phyloP scores from a whole-genome alignment of 2,113 vertebrate genomes.

The Ictidomys tridecemlineatus region DNA sequence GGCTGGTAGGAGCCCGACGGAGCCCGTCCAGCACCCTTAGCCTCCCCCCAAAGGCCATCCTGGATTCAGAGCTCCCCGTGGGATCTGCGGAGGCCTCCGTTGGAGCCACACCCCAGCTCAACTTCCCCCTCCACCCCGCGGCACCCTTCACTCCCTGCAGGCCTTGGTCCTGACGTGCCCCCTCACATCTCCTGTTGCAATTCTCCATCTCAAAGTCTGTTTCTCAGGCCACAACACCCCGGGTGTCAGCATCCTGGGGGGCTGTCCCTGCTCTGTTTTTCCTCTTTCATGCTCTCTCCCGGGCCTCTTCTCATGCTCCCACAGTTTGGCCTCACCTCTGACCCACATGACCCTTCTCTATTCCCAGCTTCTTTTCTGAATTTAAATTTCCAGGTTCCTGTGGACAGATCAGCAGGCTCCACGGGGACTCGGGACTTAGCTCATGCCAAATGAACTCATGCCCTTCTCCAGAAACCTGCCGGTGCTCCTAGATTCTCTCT shows the following conservation, averaged over 20 bases:
- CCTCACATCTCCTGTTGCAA: accelerated
- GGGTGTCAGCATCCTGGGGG: not conserved
- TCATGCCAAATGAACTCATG: not conserved
- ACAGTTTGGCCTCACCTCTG: not conserved
- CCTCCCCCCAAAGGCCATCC: accelerated
- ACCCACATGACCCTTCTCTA: not conserved
- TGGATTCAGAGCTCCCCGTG: too few species aligned
- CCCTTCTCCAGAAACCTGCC: not conserved
- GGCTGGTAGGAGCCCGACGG: not conserved
- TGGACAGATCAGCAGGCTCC: not conserved
- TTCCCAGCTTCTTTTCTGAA: not conserved
- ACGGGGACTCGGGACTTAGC: not conserved
- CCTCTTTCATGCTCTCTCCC: not conserved
- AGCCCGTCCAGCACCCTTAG: accelerated
- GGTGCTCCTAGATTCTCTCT: not conserved
- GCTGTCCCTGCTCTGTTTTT: not conserved
- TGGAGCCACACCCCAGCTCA: not conserved
- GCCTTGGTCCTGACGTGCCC: not conserved
- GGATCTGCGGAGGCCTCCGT: not conserved
- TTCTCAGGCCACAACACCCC: not conserved
- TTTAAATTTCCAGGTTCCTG: not conserved
- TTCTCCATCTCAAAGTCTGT: not conserved
- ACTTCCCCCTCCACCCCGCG: not conserved
- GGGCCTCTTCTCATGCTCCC: not conserved
- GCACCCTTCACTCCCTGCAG: accelerated